Base-by-base conservation (phyloP, 2,797 vertebrate species). In the Chelon auratus region DNA sequence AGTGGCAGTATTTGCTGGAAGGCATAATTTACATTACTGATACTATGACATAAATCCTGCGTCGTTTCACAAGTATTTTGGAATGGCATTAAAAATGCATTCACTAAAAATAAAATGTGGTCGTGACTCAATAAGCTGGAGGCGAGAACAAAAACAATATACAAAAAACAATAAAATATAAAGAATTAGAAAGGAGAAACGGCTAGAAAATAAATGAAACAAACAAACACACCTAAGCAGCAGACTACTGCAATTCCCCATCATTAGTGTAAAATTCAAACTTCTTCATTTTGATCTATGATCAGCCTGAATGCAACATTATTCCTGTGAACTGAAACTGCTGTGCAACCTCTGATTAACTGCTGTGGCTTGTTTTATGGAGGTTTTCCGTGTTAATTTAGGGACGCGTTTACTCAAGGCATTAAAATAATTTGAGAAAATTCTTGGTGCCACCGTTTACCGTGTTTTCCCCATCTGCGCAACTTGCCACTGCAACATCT, bases 381-480 rank as follows among this genome's bases (percentile, higher is more conserved):
- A 6, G 2, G 20, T 59, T 65, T 43, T 18, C 13, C 60, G 6
- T 72, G 37, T 52, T 14, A 58, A 47, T 2, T 4, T 40, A 51
- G 1, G 62, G 40, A 51, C 4, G 36, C 7, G 12, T 63, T 52
- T 59, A 50, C 47, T 60, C 0, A 3, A 17, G 15, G 17, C 18
- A 30, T 26, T 22, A 53, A 20, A 55, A 58, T 37, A 45, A 60
- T 5, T 0, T 22, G 12, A 45, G 7, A 54, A 37, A 51, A 69
- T 10, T 42, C 33, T 57, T 52, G 26, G 3, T 26, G 11, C 55
- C 8, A 53, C 59, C 3, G 2, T 69, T 37, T 48, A 7, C 33
- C 55, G 57, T 65, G 68, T 75, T 78, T 56, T 26, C 24, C 30
- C 26, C 18, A 24, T n/a, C 37, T 36, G 3, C 68, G 42, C 62